Evolutionary conservation across 37 sponge, comb jelly and placozoan species (phyloP).

Genomic region (Mnemiopsis leidyi): DNA sequence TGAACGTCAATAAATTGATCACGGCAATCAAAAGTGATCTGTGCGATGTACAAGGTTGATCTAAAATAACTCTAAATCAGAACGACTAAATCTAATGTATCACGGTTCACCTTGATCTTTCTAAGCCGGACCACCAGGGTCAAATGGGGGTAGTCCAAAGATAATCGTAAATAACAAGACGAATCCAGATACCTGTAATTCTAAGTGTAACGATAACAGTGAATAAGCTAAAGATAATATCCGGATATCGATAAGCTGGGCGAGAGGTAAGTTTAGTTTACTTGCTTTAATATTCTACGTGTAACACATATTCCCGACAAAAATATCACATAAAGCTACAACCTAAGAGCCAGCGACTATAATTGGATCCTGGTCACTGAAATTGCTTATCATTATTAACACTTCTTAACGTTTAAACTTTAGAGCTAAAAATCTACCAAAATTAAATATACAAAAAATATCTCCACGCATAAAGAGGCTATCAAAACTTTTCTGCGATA

Average conservation of each 20-base stretch:
- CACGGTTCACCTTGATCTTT: neutral
- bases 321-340: neutral
- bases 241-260: neutral
- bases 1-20: neutral
- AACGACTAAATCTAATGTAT: neutral
- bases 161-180: neutral
- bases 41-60: neutral
- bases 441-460: slow-evolving; percentile 14
- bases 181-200: neutral
- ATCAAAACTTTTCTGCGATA: neutral
- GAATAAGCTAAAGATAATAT: neutral
- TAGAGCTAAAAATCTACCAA: slow-evolving; percentile 60
- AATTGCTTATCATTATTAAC: neutral
- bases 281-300: neutral
- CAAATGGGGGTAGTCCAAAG: neutral
- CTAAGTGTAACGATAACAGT: neutral
- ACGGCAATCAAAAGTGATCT: neutral
- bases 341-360: neutral
- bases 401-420: neutral
- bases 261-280: neutral
- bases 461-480: neutral
- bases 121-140: neutral
- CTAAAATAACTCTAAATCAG: neutral
- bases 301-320: neutral
- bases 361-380: neutral